These are phyloP conservation scores for Zaprionus lineosus DNA, from an alignment of 2,888 invertebrate species.

Conservation along the genomic window DNA sequence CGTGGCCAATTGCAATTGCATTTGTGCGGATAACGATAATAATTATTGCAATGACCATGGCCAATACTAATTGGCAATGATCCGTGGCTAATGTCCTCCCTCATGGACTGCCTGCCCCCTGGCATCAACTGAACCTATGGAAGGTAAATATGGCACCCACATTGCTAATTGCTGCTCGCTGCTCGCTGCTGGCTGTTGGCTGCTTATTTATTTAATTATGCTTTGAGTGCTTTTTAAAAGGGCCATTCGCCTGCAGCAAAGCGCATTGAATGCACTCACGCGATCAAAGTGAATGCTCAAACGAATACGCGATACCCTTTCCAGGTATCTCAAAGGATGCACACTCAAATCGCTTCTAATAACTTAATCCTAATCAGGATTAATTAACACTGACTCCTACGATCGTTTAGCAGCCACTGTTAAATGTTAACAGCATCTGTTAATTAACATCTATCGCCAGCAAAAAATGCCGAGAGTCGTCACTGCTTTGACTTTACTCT, in stretches of 20 bases:
- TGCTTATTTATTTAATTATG: slow-evolving; percentile 25
- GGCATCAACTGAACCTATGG: slow-evolving; percentile 15
- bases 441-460: too few species aligned
- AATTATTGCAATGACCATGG: slow-evolving; percentile 11
- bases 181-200: too few species aligned
- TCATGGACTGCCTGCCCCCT: neutral
- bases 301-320: neutral
- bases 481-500: too few species aligned
- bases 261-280: neutral
- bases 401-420: too few species aligned
- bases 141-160: slow-evolving; percentile 24
- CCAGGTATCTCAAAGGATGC: too few species aligned
- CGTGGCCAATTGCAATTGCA: neutral
- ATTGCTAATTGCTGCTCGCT: slow-evolving; percentile 33
- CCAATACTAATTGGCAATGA: slow-evolving; percentile 40
- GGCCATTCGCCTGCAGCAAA: neutral
- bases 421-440: too few species aligned
- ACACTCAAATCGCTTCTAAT: too few species aligned
- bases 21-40: slow-evolving; percentile 12
- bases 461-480: too few species aligned
- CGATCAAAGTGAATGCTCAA: neutral
- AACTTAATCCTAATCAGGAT: too few species aligned
- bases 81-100: slow-evolving; percentile 30
- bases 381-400: too few species aligned
- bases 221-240: slow-evolving; percentile 10